Percentiles rank a stretch among this genome's conserved stretches.
Evolutionary conservation across 2,888 invertebrate genomes (phyloP).

Genomic region (Leptinotarsa haldemani): DNA sequence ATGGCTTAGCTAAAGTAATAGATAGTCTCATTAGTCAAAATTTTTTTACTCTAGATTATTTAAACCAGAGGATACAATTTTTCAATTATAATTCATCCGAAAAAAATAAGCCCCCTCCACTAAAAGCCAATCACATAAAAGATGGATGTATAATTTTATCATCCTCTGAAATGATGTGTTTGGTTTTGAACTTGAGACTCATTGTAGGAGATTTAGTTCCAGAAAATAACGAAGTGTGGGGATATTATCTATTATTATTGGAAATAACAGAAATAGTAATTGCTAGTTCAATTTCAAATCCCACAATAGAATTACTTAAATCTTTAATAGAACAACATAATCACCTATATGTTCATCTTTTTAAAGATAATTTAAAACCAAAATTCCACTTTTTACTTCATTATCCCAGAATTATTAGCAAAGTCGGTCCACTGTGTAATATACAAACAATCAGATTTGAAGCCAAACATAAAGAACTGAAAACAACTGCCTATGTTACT

Average conservation of each 20-base stretch:
- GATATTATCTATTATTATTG: slow-evolving; percentile 30
- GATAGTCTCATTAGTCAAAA: slow-evolving; percentile 24
- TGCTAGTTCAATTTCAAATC: slow-evolving; percentile 7
- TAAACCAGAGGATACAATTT: slow-evolving; percentile 40
- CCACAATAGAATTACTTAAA: slow-evolving; percentile 29
- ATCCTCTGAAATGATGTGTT: slow-evolving; percentile 39
- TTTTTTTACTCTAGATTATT: slow-evolving; percentile 21
- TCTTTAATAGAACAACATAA: slow-evolving; percentile 35
- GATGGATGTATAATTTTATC: slow-evolving; percentile 36
- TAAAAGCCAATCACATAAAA: slow-evolving; percentile 34
- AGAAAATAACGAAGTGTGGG: slow-evolving; percentile 30
- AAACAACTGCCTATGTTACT: slow-evolving; percentile 29
- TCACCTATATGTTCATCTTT: slow-evolving; percentile 25
- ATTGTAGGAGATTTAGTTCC: slow-evolving; percentile 37
- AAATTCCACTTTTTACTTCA: slow-evolving; percentile 43
- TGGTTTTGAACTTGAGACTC: slow-evolving; percentile 32
- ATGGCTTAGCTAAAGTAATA: slow-evolving; percentile 38
- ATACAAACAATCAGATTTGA: slow-evolving; percentile 38
- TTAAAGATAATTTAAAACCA: slow-evolving; percentile 35
- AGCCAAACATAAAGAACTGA: slow-evolving; percentile 39
- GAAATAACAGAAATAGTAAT: slow-evolving; percentile 27
- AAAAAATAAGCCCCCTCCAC: slow-evolving; percentile 40
- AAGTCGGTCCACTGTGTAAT: slow-evolving; percentile 34
- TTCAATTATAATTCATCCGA: slow-evolving; percentile 29
- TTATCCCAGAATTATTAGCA: slow-evolving; percentile 32